Evolutionary conservation across 2,113 vertebrate species (phyloP).

Genomic region (Lipotes vexillifer): DNA sequence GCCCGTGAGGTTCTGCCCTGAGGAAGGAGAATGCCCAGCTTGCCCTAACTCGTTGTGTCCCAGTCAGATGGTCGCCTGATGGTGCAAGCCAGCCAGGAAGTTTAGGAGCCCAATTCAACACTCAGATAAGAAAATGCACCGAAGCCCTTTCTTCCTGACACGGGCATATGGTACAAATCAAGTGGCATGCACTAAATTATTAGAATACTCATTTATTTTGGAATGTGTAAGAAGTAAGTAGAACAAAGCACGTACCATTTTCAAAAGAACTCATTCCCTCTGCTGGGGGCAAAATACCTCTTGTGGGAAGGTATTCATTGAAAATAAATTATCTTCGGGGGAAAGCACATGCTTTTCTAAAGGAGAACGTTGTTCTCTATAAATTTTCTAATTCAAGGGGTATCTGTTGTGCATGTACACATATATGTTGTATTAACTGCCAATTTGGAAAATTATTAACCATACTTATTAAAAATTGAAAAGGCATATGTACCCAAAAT

Average conservation of each 20-base stretch:
- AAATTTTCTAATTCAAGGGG: not conserved
- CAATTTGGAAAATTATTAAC: not conserved
- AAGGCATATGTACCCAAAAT: not conserved
- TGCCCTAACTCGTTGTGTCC: not conserved
- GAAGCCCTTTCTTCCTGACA: not conserved
- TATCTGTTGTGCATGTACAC: not conserved
- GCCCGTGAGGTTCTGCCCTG: not conserved
- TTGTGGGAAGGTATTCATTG: not conserved
- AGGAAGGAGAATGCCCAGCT: fast-evolving
- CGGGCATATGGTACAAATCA: not conserved
- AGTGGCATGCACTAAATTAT: not conserved
- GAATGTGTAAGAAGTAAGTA: not conserved
- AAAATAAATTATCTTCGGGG: not conserved
- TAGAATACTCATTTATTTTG: not conserved
- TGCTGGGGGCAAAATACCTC: not conserved
- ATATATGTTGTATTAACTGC: not conserved
- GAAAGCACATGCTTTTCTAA: not conserved
- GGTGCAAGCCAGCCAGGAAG: not conserved
- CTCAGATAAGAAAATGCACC: not conserved
- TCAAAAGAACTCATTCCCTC: not conserved
- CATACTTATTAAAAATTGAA: not conserved
- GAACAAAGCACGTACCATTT: not conserved
- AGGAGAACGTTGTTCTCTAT: not conserved
- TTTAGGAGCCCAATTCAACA: not conserved
- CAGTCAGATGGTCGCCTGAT: not conserved